These are phyloP conservation scores for Leuciscus idus DNA, from an alignment of 2,113 vertebrate genomes.

Conservation along the genomic window DNA sequence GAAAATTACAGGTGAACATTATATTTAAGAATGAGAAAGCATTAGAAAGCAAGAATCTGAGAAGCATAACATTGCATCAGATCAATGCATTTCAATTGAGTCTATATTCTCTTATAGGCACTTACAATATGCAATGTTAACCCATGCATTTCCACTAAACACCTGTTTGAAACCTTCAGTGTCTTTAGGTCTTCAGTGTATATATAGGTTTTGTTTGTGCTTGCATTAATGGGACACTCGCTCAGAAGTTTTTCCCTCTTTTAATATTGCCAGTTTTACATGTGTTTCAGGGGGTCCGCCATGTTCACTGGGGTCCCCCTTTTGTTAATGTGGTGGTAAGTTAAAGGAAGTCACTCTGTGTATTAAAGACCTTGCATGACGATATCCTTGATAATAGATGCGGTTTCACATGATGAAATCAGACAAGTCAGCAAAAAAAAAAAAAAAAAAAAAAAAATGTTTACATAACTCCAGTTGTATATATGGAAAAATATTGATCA, in stretches of 20 bases:
- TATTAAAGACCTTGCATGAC: neutral
- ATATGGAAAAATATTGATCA: neutral
- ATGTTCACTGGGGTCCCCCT: slow-evolving; percentile 41
- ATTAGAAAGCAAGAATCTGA: neutral
- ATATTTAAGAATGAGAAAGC: neutral
- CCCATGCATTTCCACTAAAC: neutral
- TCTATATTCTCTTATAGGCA: neutral
- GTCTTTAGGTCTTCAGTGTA: too few species aligned
- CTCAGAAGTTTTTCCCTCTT: neutral
- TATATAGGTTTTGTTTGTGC: neutral
- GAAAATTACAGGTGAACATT: neutral
- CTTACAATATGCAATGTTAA: neutral
- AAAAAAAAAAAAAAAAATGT: too few species aligned
- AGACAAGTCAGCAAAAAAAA: neutral
- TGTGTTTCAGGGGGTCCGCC: slow-evolving; percentile 44
- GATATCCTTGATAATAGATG: neutral
- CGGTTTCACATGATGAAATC: slow-evolving; percentile 8
- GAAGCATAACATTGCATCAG: neutral
- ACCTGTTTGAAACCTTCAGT: neutral
- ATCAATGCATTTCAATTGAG: neutral
- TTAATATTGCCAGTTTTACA: slow-evolving; percentile 2
- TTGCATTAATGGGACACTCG: neutral
- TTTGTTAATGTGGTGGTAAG: slow-evolving; percentile 45
- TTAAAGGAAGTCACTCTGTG: slow-evolving; percentile 4
- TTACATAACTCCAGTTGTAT: neutral